Base-by-base conservation (phyloP, 1,140 invertebrate genomes). In the Holcopasites calliopsidis region DNA sequence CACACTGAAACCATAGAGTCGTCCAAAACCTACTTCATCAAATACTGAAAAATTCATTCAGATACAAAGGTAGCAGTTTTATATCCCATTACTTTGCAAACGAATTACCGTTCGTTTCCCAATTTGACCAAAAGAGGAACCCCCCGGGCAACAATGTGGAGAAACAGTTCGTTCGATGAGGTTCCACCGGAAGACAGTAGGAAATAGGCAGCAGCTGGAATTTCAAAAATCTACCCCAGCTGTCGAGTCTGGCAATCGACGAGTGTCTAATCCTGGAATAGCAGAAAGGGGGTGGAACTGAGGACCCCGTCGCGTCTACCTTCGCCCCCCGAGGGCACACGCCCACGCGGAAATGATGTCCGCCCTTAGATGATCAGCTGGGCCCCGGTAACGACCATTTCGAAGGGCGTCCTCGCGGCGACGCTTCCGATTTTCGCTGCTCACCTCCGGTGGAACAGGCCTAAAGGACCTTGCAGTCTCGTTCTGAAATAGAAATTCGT, bases 271-370 rank as follows among this genome's bases (percentile, higher is more conserved):
- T 81, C 57, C 68, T 72, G 76, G 35, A 81, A 65, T 69, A 44
- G 68, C 62, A 58, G 42, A 68, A 70, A 44, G 38, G 74, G 50
- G 79, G 61, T 79, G 65, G n/a, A n/a, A n/a, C n/a, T n/a, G n/a
- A 44, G 49, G 55, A 55, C 40, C 42, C 68, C 35, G 35, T 60
- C 58, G 50, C 50, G 18, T 47, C 68, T 28, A 72, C 49, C 33
- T 66, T 38, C 28, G 47, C 13, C 55, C 62, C 57, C 72, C 21
- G 55, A 28, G 54, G 80, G 88, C 87, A 85, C 83, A 90, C 90
- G 90, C 90, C 90, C 87, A 90, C 88, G 84, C 89, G 90, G 89
- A 91, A 91, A 91, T 90, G 86, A 88, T 87, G 80, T 85, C 88
- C 86, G 86, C 84, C 86, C 83, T 87, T 83, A 86, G 85, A 86